Evolutionary conservation across 2,888 invertebrate species (phyloP), one percentile per base, ranked within the genome.

Genomic region (Molanna angustata): DNA sequence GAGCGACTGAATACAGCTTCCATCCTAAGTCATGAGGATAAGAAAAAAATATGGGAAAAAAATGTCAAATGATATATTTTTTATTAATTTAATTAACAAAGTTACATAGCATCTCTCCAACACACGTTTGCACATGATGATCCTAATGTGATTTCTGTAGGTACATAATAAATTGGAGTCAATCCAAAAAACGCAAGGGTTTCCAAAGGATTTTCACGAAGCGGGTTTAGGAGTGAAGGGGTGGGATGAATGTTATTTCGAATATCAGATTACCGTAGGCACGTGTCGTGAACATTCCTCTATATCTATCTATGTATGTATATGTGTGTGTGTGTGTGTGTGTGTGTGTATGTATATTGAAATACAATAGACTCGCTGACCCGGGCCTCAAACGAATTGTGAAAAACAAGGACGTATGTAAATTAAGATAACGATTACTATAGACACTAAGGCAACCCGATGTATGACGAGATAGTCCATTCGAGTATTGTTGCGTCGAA

Each of bases 191-290:
- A 40, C 13, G 16, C 21, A 14, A 17, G 40, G 16, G 19, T 18
- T 22, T n/a, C 9, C 19, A 19, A 35, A n/a, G 13, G 48, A 41
- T 41, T 39, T 17, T 18, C 2, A n/a, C 31, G 20, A 41, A 41
- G 14, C 16, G 39, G 39, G 20, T 13, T n/a, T n/a, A 14, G 37
- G 40, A 11, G 37, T n/a, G 31, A 27, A 13, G 40, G 19, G n/a
- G 47, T n/a, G 17, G 39, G 39, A 27, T 18, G 32, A 41, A 20
- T 40, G 19, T 35, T 52, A 41, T 47, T 27, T 37, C 19, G 20
- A 22, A 48, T 53, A 53, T 53, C 49, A 33, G 32, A 53, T 53
- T 53, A 53, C 49, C 17, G 11, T 13, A 37, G 43, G 47, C 48
- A 43, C 54, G 54, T 54, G 54, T 45, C 45, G 45, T 27, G 14